A percentile compares a stretch with the other conserved stretches of the same genome.
phyloP scores from a whole-genome alignment of 2,113 vertebrate genomes.

The Coracopsis vasa region DNA sequence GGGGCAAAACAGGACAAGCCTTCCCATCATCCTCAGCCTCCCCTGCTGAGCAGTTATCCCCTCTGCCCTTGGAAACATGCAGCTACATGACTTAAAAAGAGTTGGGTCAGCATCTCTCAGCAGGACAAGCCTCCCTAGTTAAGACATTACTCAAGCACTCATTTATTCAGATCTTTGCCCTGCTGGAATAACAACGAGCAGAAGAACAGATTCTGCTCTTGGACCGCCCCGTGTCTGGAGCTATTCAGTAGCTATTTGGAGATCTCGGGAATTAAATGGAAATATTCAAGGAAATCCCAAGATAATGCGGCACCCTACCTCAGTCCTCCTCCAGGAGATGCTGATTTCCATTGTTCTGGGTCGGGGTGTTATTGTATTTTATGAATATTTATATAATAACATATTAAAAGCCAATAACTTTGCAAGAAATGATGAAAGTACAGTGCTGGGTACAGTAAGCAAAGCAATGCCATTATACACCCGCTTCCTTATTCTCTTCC shows the following conservation, averaged over 20 bases:
- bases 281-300: neutral
- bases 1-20: neutral
- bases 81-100: neutral
- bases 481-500: neutral
- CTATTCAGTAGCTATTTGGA: neutral
- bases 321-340: neutral
- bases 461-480: neutral
- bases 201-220: neutral
- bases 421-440: neutral
- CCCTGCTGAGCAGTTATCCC: neutral
- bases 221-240: neutral
- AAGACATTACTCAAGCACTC: neutral
- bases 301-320: neutral
- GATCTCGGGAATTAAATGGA: neutral
- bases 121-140: neutral
- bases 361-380: neutral
- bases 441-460: neutral
- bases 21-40: neutral
- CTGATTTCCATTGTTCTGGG: neutral
- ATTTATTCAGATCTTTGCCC: neutral
- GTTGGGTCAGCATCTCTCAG: neutral
- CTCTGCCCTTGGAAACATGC: neutral
- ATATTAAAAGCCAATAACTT: neutral
- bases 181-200: neutral
- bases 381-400: neutral